Conservation (phyloP, 2,797 vertebrate genomes). For the Scleropages formosus region DNA sequence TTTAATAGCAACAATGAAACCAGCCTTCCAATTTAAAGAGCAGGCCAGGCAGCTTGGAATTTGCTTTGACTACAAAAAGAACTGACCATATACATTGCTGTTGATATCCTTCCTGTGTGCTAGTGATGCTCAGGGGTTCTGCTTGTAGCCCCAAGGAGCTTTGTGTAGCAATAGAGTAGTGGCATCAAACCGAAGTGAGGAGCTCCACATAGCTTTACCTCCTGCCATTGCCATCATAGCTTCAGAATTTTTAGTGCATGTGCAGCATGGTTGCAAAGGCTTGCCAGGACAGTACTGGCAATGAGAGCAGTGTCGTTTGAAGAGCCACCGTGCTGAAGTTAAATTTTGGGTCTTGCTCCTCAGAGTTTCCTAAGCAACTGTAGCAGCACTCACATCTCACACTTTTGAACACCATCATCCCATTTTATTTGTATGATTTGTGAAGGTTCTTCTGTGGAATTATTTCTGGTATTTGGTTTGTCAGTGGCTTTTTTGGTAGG, state of each 20-base stretch:
- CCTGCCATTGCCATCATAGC: background rate
- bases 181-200: too few species aligned
- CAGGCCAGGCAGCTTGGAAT: too few species aligned
- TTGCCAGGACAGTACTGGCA: background rate
- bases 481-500: too few species aligned
- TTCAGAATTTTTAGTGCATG: constrained; percentile 29
- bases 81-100: background rate
- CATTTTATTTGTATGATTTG: too few species aligned
- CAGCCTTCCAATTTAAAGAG: too few species aligned
- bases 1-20: too few species aligned
- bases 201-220: background rate
- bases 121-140: background rate
- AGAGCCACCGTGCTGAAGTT: background rate
- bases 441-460: too few species aligned
- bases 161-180: too few species aligned
- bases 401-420: too few species aligned
- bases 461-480: too few species aligned
- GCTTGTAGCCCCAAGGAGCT: background rate
- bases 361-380: background rate
- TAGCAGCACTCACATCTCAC: background rate
- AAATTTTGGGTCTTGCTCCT: background rate
- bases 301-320: background rate
- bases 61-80: too few species aligned
- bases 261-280: background rate
- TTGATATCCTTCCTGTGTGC: background rate